Evolutionary conservation across 2,797 vertebrate species (phyloP).

Genomic region (Mormyrops attenuatus): DNA sequence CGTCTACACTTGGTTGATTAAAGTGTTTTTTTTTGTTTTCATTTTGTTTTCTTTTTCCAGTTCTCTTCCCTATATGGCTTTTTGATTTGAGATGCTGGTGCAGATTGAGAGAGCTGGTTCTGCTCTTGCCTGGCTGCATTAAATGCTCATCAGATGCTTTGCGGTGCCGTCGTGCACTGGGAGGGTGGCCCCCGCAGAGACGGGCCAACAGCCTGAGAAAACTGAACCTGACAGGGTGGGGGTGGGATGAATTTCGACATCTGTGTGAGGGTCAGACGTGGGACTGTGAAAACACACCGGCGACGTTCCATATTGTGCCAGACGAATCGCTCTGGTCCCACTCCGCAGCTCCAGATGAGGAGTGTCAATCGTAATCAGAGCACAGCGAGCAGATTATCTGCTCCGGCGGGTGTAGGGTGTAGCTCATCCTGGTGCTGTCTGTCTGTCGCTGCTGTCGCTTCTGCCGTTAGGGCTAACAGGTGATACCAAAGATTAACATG

Average conservation of each 20-base stretch:
- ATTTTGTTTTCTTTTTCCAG: slow-evolving; percentile 15
- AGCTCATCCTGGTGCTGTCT: not conserved
- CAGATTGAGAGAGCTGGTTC: not conserved
- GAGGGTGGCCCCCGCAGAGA: not conserved
- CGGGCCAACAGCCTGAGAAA: not conserved
- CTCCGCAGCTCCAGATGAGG: slow-evolving; percentile 1
- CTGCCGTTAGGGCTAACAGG: not conserved
- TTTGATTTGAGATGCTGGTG: not conserved
- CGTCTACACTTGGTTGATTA: slow-evolving; percentile 17
- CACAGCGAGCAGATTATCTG: not conserved
- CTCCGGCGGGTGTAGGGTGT: not conserved
- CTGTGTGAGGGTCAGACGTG: not conserved
- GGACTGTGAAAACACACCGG: not conserved
- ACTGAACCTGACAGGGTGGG: not conserved
- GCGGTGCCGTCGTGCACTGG: not conserved
- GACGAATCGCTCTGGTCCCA: not conserved
- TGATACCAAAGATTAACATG: not conserved
- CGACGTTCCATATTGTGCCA: not conserved
- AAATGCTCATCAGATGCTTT: not conserved
- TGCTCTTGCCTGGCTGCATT: not conserved
- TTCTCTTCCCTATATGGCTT: not conserved
- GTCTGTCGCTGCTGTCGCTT: not conserved
- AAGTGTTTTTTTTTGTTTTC: slow-evolving; percentile 14
- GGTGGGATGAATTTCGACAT: not conserved
- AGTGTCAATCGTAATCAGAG: slow-evolving; percentile 1